These are phyloP conservation scores for Alcis repandata DNA, from an alignment of 2,888 invertebrate genomes.

Conservation along the genomic window DNA sequence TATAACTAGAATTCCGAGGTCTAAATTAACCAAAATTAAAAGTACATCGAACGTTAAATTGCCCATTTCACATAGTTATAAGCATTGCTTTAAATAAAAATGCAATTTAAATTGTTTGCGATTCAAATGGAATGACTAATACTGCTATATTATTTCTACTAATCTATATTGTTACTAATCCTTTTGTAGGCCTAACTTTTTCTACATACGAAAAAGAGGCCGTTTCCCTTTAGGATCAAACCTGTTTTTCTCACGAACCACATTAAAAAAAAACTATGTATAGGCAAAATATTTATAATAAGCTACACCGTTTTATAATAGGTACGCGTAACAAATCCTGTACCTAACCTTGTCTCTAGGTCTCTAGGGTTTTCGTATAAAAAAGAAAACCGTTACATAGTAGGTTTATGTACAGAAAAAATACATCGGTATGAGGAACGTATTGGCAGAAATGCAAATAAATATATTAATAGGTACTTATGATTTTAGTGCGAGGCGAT, in stretches of 20 bases:
- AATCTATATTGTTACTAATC: too few relatives aligned
- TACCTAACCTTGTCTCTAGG: too few relatives aligned
- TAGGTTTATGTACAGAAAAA: background rate
- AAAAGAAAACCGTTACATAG: background rate
- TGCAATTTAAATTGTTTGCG: background rate
- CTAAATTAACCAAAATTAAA: background rate
- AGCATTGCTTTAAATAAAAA: background rate
- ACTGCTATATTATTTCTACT: too few relatives aligned
- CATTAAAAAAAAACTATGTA: too few relatives aligned
- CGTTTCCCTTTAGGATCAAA: too few relatives aligned
- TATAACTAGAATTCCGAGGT: background rate
- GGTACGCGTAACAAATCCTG: too few relatives aligned
- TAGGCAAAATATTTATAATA: too few relatives aligned
- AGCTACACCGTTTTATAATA: too few relatives aligned
- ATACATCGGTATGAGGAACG: conserved; percentile 60
- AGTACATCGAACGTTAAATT: background rate
- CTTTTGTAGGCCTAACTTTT: too few relatives aligned
- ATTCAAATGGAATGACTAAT: background rate
- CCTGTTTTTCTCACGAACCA: too few relatives aligned
- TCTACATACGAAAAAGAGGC: too few relatives aligned
- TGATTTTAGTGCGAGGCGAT: conserved; percentile 66
- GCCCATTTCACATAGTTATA: background rate
- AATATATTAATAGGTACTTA: conserved; percentile 62
- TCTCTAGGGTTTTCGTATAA: background rate
- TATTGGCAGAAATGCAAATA: conserved; percentile 72